A percentile compares a stretch with the other conserved stretches of the same genome.
Conservation (phyloP, 2,888 invertebrate genomes). For the Adelphocoris suturalis region DNA sequence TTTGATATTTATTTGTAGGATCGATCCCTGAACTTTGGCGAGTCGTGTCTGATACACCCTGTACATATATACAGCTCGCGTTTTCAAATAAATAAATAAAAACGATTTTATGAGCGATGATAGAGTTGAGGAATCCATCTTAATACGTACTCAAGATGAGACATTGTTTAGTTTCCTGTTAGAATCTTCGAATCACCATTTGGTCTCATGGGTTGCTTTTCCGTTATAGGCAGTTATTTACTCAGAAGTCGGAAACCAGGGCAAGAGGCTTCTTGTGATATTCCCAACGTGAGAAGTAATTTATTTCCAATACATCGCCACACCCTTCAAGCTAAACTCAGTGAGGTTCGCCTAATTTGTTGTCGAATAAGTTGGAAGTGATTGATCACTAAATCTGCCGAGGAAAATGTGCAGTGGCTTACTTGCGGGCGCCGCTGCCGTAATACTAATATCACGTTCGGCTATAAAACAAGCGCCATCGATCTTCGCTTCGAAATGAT, state of each 20-base stretch:
- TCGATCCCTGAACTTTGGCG: too few relatives aligned
- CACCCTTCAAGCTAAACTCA: conserved; percentile 30
- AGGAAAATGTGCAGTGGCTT: conserved; percentile 55
- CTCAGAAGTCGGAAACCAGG: neutral
- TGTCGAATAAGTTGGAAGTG: conserved; percentile 64
- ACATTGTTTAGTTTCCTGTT: too few relatives aligned
- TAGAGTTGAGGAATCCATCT: too few relatives aligned
- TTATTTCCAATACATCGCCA: conserved; percentile 12
- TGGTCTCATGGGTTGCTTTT: too few relatives aligned
- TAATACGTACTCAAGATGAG: too few relatives aligned
- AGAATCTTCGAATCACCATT: too few relatives aligned
- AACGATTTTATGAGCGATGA: too few relatives aligned
- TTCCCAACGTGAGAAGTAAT: conserved; percentile 23
- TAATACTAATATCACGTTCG: conserved; percentile 58
- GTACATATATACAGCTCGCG: too few relatives aligned
- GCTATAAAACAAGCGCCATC: conserved; percentile 64
- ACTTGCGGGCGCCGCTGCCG: conserved; percentile 18
- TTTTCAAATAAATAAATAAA: too few relatives aligned
- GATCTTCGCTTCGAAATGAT: conserved; percentile 65
- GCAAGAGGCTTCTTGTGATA: neutral
- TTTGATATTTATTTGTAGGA: too few relatives aligned
- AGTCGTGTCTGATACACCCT: too few relatives aligned
- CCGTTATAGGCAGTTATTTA: neutral
- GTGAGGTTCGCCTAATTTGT: conserved; percentile 41
- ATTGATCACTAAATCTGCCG: conserved; percentile 61